phyloP scores from a whole-genome alignment of 2,797 vertebrate species.

The Cephalopachus bancanus region DNA sequence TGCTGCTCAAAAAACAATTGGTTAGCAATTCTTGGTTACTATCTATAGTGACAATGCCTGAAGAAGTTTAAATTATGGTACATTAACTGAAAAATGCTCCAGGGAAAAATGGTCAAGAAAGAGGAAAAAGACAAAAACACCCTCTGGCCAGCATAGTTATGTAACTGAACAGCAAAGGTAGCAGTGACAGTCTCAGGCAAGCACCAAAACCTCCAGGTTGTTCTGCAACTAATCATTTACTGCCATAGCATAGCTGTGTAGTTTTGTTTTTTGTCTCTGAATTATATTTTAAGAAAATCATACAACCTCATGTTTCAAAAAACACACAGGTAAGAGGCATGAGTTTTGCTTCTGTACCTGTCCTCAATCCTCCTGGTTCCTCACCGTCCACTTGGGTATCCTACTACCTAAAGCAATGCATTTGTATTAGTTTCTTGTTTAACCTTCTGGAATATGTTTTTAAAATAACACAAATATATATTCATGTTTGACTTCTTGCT shows the following conservation, averaged over 20 bases:
- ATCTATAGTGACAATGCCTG: background rate
- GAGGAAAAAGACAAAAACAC: background rate
- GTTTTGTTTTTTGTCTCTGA: background rate
- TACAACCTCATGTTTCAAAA: background rate
- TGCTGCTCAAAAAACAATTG: background rate
- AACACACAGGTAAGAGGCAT: background rate
- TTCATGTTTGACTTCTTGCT: background rate
- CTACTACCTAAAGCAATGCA: background rate
- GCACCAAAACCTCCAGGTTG: background rate
- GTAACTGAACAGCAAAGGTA: background rate
- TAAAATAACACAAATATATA: background rate
- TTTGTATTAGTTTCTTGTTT: background rate
- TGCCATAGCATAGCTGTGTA: background rate
- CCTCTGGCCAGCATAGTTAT: background rate
- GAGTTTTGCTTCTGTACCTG: background rate
- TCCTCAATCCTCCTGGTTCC: background rate
- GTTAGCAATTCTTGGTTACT: background rate
- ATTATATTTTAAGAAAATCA: background rate
- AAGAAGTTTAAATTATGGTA: background rate
- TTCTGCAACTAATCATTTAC: background rate
- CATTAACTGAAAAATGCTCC: background rate
- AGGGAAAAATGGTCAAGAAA: constrained; percentile 27
- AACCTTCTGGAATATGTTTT: background rate
- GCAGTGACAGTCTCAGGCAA: background rate
- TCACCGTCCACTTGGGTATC: background rate